phyloP scores from a whole-genome alignment of 2,888 invertebrate species.

The Odontothrips loti region DNA sequence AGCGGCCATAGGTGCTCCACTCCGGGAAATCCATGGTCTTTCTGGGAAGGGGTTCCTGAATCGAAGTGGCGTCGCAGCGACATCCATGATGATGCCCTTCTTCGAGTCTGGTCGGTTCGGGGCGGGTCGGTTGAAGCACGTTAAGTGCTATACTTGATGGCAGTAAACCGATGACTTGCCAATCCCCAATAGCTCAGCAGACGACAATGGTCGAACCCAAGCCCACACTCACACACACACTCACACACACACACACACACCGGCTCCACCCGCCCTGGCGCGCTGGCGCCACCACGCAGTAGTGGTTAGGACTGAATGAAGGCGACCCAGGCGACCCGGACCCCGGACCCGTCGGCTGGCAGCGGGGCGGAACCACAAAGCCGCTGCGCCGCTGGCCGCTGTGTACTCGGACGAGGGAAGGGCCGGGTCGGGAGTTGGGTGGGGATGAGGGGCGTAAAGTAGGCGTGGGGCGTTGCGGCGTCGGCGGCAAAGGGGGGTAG shows the following conservation, averaged over 20 bases:
- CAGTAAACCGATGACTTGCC: not conserved
- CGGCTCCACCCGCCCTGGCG: not conserved
- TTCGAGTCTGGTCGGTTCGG: not conserved
- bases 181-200: not conserved
- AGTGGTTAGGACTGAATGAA: not conserved
- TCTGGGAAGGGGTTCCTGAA: slow-evolving; percentile 48
- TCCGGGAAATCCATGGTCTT: slow-evolving; percentile 70
- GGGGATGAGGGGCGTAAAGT: not conserved
- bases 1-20: slow-evolving; percentile 67
- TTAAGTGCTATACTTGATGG: not conserved
- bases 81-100: not conserved
- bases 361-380: not conserved
- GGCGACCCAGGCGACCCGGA: no score
- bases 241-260: not conserved
- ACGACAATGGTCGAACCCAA: not conserved
- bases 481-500: not conserved
- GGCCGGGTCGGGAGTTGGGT: not conserved
- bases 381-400: not conserved
- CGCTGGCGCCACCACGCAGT: not conserved
- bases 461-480: not conserved
- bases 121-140: not conserved
- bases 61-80: not conserved
- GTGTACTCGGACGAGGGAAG: not conserved
- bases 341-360: not conserved
- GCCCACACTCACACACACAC: not conserved